Percentiles rank a stretch among this genome's conserved stretches.
Conservation (phyloP, 2,888 invertebrate genomes). For the Conchocele bisecta region DNA sequence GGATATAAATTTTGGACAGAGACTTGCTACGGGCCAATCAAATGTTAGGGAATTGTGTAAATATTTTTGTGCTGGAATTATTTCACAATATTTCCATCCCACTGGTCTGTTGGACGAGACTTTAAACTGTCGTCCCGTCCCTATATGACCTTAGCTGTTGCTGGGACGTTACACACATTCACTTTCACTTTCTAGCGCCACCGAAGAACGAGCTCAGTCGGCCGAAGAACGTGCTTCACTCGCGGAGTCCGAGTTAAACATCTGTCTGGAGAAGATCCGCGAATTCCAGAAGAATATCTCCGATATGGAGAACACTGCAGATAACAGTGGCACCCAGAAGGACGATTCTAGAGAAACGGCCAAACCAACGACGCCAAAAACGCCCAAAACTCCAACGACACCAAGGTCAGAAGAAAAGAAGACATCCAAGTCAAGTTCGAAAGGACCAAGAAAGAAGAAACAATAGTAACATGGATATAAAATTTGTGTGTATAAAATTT, state of each 20-base stretch:
- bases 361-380: slow-evolving; percentile 41
- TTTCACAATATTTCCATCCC: no score
- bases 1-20: no score
- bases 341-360: slow-evolving; percentile 23
- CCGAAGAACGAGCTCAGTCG: slow-evolving; percentile 78
- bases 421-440: slow-evolving; percentile 63
- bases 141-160: no score
- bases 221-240: slow-evolving; percentile 73
- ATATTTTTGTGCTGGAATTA: no score
- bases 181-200: slow-evolving; percentile 58
- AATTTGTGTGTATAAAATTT: no score
- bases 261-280: slow-evolving; percentile 68
- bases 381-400: slow-evolving; percentile 48
- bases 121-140: no score
- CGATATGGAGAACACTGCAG: slow-evolving; percentile 37
- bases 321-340: slow-evolving; percentile 30
- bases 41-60: no score
- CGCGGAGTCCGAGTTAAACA: slow-evolving; percentile 70
- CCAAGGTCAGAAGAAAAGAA: slow-evolving; percentile 49
- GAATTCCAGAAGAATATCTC: slow-evolving; percentile 65
- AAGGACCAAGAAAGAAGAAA: no score
- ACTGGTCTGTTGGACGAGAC: no score
- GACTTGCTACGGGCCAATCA: no score
- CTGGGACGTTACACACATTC: no score
- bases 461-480: no score